A percentile compares a stretch with the other conserved stretches of the same genome.
Conservation (phyloP, 2,888 invertebrate species). For the Drosophila kuntzei region DNA sequence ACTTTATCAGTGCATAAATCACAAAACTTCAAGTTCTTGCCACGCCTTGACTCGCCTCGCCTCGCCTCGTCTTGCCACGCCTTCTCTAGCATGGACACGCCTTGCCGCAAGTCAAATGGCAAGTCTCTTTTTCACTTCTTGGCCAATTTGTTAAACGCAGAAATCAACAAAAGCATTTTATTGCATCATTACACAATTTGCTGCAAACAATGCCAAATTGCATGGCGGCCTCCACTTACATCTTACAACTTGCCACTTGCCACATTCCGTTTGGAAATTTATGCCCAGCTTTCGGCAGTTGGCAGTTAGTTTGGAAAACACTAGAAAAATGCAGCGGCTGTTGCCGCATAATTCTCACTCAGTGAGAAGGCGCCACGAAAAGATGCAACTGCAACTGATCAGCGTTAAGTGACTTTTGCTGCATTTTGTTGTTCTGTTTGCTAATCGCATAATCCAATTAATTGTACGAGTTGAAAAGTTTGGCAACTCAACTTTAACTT, state of each 20-base stretch:
- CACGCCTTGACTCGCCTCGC: slow-evolving; percentile 21
- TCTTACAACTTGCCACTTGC: slow-evolving; percentile 13
- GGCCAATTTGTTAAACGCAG: slow-evolving; percentile 63
- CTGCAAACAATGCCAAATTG: slow-evolving; percentile 33
- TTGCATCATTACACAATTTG: slow-evolving; percentile 73
- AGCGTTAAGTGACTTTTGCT: slow-evolving; percentile 16
- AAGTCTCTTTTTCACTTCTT: slow-evolving; percentile 15
- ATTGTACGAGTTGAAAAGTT: slow-evolving; percentile 33
- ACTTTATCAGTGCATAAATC: slow-evolving; percentile 71
- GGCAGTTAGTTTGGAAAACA: slow-evolving; percentile 8
- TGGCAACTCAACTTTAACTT: slow-evolving; percentile 23
- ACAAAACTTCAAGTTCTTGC: slow-evolving; percentile 49
- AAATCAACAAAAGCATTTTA: slow-evolving; percentile 58
- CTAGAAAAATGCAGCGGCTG: slow-evolving; percentile 21
- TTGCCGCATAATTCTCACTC: slow-evolving; percentile 1
- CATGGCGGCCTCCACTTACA: slow-evolving; percentile 15
- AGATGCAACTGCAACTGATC: slow-evolving; percentile 9
- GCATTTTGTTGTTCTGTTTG: slow-evolving; percentile 27
- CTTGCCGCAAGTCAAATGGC: slow-evolving; percentile 17
- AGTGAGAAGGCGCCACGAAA: neutral
- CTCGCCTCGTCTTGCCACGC: neutral
- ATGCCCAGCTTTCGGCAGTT: slow-evolving; percentile 35
- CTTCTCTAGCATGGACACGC: slow-evolving; percentile 12
- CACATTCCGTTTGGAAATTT: slow-evolving; percentile 30
- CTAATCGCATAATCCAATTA: slow-evolving; percentile 71